A percentile compares a stretch with the other conserved stretches of the same genome.
These are phyloP conservation scores for Anguilla obscura DNA, from an alignment of 2,797 vertebrate genomes.

Conservation along the genomic window DNA sequence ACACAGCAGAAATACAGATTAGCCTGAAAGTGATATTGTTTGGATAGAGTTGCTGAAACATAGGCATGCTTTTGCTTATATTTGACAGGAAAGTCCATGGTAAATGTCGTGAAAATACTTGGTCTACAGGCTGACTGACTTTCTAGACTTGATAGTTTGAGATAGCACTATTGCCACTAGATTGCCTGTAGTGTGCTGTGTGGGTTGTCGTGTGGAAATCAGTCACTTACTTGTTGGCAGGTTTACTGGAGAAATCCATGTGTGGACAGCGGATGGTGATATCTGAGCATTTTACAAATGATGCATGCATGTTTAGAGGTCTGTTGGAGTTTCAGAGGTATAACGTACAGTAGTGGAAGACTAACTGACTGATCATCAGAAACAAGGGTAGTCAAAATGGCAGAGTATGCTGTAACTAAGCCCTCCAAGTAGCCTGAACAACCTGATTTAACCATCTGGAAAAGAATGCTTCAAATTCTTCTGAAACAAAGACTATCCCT, in stretches of 20 bases:
- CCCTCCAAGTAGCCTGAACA: neutral
- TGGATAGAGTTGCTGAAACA: neutral
- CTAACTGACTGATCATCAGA: neutral
- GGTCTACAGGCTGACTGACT: neutral
- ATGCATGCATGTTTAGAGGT: neutral
- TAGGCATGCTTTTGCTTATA: neutral
- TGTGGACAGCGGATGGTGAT: neutral
- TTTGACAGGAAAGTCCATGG: neutral
- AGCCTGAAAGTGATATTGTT: neutral
- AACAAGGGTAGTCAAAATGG: neutral
- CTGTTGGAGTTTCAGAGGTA: neutral
- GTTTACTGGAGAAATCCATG: neutral
- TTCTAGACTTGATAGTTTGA: neutral
- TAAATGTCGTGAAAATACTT: neutral
- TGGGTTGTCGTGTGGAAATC: neutral
- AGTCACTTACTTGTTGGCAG: neutral
- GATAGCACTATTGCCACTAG: neutral
- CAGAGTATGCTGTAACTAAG: neutral
- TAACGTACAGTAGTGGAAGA: neutral
- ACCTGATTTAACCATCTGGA: neutral
- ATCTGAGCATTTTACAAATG: neutral
- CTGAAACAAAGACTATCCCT: neutral
- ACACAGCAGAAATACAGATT: neutral
- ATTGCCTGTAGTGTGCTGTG: neutral
- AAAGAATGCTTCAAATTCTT: neutral